Base-by-base conservation (phyloP, 2,888 invertebrate species). In the Drosophila acutilabella region DNA sequence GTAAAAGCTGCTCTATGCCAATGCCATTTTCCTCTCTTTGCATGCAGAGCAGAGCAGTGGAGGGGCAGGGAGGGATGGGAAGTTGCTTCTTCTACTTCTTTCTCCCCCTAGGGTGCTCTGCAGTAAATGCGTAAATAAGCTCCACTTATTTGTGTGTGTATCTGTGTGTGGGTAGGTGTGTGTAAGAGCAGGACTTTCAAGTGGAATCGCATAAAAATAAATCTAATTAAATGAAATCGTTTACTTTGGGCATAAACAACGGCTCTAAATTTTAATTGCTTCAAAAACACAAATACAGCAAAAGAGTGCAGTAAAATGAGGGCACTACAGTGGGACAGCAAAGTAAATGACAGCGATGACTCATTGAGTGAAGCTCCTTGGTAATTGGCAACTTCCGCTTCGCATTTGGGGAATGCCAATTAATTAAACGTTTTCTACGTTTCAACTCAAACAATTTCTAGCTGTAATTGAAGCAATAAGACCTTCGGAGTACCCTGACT, bases 221-320 rank as follows among this genome's bases (percentile, higher is more conserved):
- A 89, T 89, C 89, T 84, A 89, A 83, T 83, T 87, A 81, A 89
- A 81, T 87, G 80, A 68, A 86, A 83, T 80, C 81, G 74, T 75
- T 77, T 74, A 64, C 68, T 85, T 66, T 56, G 64, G 38, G 64
- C 78, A 83, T 79, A 80, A 83, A 78, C 78, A 80, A 81, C 44
- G 74, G 64, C 56, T 78, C 70, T 73, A 62, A 69, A 69, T 75
- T 75, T 79, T 81, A 85, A 81, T 81, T 81, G 87, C 77, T 61
- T 45, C 47, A 71, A 61, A 79, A 74, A 53, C 64, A 66, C 52
- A 41, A 50, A 61, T 51, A 59, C 38, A 13, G 56, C 64, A 36
- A 20, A 20, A 20, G 26, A 26, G 41, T 20, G 3, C n/a, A 38
- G 23, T 8, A 30, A 8, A 30, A 30, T 30, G 30, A 6, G 30